Conservation (phyloP, 2,113 vertebrate genomes). For the Chlorocebus sabaeus region DNA sequence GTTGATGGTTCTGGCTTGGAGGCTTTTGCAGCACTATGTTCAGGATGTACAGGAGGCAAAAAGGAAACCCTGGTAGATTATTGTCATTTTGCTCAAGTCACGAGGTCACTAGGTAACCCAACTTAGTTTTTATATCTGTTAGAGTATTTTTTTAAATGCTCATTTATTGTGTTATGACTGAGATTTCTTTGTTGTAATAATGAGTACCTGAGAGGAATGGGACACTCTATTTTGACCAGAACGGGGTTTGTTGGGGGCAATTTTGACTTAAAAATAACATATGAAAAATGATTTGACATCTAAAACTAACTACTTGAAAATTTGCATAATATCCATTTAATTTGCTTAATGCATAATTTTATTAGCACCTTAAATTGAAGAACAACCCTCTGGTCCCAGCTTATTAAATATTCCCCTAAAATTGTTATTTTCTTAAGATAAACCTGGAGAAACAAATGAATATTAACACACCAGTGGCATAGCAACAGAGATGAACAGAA, state of each 20-base stretch:
- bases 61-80: neutral
- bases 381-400: neutral
- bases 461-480: neutral
- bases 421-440: neutral
- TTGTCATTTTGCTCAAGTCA: neutral
- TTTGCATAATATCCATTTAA: neutral
- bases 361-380: neutral
- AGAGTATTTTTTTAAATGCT: neutral
- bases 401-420: neutral
- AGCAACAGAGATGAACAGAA: neutral
- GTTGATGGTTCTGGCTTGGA: neutral
- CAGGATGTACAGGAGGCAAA: neutral
- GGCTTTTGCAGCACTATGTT: neutral
- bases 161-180: neutral
- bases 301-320: neutral
- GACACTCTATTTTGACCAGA: neutral
- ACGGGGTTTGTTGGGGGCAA: neutral
- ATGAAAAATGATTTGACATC: neutral
- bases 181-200: neutral
- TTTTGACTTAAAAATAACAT: neutral
- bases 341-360: neutral
- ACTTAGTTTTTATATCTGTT: neutral
- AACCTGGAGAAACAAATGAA: neutral
- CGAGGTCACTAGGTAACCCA: neutral
- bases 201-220: neutral